These are phyloP conservation scores for Kryptolebias ocellatus DNA, from an alignment of 2,797 vertebrate species.

Conservation along the genomic window DNA sequence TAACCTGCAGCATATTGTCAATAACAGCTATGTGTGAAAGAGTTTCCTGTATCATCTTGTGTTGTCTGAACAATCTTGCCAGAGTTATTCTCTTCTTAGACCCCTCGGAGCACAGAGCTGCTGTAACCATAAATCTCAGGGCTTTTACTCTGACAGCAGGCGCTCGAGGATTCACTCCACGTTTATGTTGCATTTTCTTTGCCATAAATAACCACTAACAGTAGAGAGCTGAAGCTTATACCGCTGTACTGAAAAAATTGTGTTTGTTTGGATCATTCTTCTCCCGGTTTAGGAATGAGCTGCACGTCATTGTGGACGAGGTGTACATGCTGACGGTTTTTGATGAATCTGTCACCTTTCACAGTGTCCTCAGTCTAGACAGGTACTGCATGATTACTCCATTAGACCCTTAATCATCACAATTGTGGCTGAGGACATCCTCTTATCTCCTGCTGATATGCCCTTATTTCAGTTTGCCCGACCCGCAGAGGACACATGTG, in stretches of 20 bases:
- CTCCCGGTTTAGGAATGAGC: slow-evolving; percentile 82
- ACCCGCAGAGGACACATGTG: slow-evolving; percentile 94
- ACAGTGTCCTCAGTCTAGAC: slow-evolving; percentile 89
- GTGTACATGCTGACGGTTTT: slow-evolving; percentile 97
- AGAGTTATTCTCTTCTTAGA: slow-evolving; percentile 32
- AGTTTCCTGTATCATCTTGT: slow-evolving; percentile 47
- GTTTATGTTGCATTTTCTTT: slow-evolving; percentile 33
- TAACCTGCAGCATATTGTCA: slow-evolving; percentile 66
- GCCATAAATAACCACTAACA: slow-evolving; percentile 31
- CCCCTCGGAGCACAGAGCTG: slow-evolving; percentile 35
- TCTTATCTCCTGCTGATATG: slow-evolving; percentile 47
- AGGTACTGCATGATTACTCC: slow-evolving; percentile 80
- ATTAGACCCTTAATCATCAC: slow-evolving; percentile 44
- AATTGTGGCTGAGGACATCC: slow-evolving; percentile 32
- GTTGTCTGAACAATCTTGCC: slow-evolving; percentile 60
- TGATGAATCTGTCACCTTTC: slow-evolving; percentile 84
- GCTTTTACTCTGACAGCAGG: slow-evolving; percentile 36
- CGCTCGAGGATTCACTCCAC: slow-evolving; percentile 16
- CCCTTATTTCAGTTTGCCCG: slow-evolving; percentile 88
- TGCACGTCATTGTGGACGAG: slow-evolving; percentile 94
- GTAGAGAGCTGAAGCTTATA: slow-evolving; percentile 20
- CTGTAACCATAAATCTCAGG: slow-evolving; percentile 58
- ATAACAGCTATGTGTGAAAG: slow-evolving; percentile 52
- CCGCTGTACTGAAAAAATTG: not conserved
- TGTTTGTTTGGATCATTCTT: slow-evolving; percentile 3